phyloP scores from a whole-genome alignment of 30 jellyfish, hydroid and myxozoan genomes.

The Nemopilema nomurai region DNA sequence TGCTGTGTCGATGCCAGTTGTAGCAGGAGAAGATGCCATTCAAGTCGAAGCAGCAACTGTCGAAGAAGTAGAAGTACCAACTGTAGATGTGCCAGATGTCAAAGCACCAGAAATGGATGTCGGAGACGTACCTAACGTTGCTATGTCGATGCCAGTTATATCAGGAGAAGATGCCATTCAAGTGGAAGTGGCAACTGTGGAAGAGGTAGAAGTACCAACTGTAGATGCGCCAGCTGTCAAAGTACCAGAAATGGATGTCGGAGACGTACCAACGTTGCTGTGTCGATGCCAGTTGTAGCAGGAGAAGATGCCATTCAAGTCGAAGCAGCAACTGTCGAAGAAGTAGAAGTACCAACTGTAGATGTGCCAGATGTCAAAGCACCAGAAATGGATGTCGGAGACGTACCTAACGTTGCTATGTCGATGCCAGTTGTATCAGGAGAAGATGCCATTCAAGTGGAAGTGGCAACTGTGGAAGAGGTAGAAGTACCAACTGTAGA shows the following conservation, averaged over 20 bases:
- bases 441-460: neutral
- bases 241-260: neutral
- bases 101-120: slow-evolving; percentile 1
- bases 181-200: no score
- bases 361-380: slow-evolving; percentile 3
- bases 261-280: neutral
- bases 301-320: neutral
- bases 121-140: neutral
- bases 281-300: neutral
- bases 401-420: neutral
- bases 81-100: neutral
- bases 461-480: no score
- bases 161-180: neutral
- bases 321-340: slow-evolving; percentile 6
- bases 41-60: slow-evolving; percentile 1
- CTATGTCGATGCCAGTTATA: neutral
- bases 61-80: slow-evolving; percentile 2
- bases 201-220: no score
- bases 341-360: neutral
- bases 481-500: no score
- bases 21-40: neutral
- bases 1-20: neutral
- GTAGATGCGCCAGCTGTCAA: neutral
- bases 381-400: neutral
- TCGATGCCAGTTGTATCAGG: neutral